Evolutionary conservation across 2,113 vertebrate species (phyloP).

Genomic region (Ptyas mucosa): DNA sequence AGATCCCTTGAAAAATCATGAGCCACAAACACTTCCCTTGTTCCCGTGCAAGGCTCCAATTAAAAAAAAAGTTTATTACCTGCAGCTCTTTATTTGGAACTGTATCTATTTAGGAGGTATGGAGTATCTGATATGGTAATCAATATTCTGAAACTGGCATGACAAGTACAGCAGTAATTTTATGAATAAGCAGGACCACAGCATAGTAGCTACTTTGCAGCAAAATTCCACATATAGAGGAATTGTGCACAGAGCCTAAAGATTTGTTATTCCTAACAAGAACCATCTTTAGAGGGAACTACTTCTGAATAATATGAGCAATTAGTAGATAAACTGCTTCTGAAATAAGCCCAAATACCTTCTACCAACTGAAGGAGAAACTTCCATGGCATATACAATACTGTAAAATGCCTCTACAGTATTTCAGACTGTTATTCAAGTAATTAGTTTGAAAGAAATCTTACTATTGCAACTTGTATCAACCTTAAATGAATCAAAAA

Average conservation of each 20-base stretch:
- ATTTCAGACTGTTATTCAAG: not conserved
- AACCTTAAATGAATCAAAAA: conserved; percentile 69
- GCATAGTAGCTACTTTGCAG: not conserved
- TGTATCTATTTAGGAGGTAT: not conserved
- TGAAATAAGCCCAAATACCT: not conserved
- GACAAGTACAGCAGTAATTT: not conserved
- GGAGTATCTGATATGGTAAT: not conserved
- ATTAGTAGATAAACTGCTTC: not conserved
- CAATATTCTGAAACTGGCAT: not conserved
- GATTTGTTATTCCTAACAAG: not conserved
- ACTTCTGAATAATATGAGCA: not conserved
- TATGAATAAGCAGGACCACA: not conserved
- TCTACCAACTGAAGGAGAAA: not conserved
- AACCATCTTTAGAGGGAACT: not conserved
- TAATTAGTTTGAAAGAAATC: conserved; percentile 30
- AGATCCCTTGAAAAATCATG: not conserved
- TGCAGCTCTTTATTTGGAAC: not conserved
- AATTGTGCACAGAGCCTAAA: not conserved
- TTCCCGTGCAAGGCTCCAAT: not conserved
- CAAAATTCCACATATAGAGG: not conserved
- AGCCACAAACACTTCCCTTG: not conserved
- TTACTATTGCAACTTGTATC: conserved; percentile 81
- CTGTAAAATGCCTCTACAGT: accelerated
- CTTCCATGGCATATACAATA: not conserved
- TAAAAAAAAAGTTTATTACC: not conserved